Conservation (phyloP, 1,140 invertebrate genomes). For the Papilio helenus region DNA sequence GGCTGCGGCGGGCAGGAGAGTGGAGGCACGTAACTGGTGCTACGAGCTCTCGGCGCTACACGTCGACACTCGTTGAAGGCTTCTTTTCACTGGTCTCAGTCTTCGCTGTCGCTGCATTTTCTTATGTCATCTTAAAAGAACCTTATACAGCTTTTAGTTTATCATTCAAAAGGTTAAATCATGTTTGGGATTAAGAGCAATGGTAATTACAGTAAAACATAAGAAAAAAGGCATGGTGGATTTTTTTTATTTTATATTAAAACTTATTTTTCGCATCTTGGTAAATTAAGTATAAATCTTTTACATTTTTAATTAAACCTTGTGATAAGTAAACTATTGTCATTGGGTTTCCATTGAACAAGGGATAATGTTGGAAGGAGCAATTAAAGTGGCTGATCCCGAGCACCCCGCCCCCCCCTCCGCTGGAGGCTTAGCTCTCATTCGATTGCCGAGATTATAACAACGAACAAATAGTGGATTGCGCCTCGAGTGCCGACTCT, state of each 20-base stretch:
- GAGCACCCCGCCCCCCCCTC: not conserved
- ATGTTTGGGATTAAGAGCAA: not conserved
- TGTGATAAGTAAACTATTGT: not conserved
- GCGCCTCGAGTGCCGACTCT: not conserved
- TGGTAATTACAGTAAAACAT: too few relatives aligned
- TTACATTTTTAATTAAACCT: not conserved
- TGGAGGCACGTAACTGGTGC: not conserved
- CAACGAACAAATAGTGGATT: constrained; percentile 22
- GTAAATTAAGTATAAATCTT: not conserved
- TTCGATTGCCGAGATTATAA: constrained; percentile 17
- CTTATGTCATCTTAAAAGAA: not conserved
- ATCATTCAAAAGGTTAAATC: not conserved
- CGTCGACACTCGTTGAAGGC: not conserved
- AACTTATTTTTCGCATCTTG: not conserved
- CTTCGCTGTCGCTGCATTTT: not conserved
- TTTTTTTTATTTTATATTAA: not conserved
- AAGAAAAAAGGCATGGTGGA: too few relatives aligned
- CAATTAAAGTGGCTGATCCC: constrained; percentile 17
- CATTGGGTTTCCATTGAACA: not conserved
- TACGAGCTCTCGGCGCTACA: not conserved
- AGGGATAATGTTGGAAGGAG: constrained; percentile 21
- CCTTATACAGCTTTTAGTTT: not conserved
- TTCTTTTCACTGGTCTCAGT: constrained; percentile 4
- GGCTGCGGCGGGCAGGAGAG: not conserved
- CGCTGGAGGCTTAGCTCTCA: not conserved